Conservation (phyloP, 2,797 vertebrate species). For the Gobio occitaniae region DNA sequence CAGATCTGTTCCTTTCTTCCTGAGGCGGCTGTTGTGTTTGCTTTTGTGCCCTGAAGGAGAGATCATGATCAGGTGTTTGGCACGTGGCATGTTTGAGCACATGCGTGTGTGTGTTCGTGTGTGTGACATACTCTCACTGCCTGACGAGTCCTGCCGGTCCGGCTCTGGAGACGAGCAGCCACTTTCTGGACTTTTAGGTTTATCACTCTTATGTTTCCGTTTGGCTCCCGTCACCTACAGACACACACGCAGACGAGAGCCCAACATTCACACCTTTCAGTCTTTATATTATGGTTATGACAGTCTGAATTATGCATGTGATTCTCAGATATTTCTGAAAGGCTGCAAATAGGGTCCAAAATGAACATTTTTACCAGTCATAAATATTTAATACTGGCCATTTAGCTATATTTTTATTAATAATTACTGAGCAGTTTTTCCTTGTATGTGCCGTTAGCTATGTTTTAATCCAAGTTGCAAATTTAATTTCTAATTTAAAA, state of each 20-base stretch:
- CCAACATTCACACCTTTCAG: conserved; percentile 15
- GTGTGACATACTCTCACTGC: conserved; percentile 87
- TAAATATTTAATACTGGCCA: not conserved
- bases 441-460: not conserved
- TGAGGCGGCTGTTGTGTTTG: conserved; percentile 87
- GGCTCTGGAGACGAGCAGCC: conserved; percentile 96
- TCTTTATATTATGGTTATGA: not conserved
- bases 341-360: conserved; percentile 23
- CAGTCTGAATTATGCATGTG: not conserved
- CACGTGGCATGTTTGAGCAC: not conserved
- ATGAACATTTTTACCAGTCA: not conserved
- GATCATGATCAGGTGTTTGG: not conserved
- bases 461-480: not conserved
- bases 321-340: not conserved
- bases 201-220: conserved; percentile 89
- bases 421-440: not conserved
- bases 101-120: not conserved
- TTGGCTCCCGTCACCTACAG: conserved; percentile 91
- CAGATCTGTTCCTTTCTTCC: conserved; percentile 92
- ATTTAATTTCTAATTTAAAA: not conserved
- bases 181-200: conserved; percentile 87
- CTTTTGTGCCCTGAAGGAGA: conserved; percentile 84
- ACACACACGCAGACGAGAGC: conserved; percentile 13
- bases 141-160: conserved; percentile 94
- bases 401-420: not conserved